Evolutionary conservation across 2,888 invertebrate genomes (phyloP).

Genomic region (Miltochrista miniata): DNA sequence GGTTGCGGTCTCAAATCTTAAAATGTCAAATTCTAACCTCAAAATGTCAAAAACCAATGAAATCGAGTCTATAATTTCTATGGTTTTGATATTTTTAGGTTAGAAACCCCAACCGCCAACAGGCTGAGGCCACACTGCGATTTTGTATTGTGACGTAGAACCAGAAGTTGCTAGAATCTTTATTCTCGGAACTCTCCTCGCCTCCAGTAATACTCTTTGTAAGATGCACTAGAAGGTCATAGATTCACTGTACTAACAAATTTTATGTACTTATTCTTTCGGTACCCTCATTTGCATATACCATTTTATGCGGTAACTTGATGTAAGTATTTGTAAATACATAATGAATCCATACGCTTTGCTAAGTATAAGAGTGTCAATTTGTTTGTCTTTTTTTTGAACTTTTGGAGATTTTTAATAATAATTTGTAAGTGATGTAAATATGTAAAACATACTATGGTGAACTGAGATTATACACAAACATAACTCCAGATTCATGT

Average conservation of each 20-base stretch:
- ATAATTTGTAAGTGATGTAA: conserved; percentile 61
- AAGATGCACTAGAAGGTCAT: conserved; percentile 36
- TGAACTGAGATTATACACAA: conserved; percentile 66
- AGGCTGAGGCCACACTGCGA: too few species aligned
- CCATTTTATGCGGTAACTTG: conserved; percentile 64
- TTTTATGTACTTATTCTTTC: conserved; percentile 72
- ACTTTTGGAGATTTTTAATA: conserved; percentile 71
- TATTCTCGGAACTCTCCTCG: too few species aligned
- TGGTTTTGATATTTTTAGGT: too few species aligned
- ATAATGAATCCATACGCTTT: conserved; percentile 82
- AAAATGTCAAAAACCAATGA: too few species aligned
- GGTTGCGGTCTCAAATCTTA: too few species aligned
- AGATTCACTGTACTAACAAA: conserved; percentile 39
- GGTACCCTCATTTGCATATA: conserved; percentile 76
- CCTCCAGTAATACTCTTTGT: conserved; percentile 22
- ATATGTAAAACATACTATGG: conserved; percentile 58
- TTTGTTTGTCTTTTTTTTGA: conserved; percentile 79
- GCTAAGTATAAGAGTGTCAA: conserved; percentile 79
- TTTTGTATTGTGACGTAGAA: too few species aligned
- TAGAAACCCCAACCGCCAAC: too few species aligned
- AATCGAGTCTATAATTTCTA: too few species aligned
- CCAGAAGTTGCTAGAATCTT: too few species aligned
- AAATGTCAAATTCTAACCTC: too few species aligned
- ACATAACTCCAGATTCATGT: conserved; percentile 41
- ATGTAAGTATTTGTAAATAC: conserved; percentile 70